Conservation (phyloP, 2,113 vertebrate species). For the Cynoglossus semilaevis region DNA sequence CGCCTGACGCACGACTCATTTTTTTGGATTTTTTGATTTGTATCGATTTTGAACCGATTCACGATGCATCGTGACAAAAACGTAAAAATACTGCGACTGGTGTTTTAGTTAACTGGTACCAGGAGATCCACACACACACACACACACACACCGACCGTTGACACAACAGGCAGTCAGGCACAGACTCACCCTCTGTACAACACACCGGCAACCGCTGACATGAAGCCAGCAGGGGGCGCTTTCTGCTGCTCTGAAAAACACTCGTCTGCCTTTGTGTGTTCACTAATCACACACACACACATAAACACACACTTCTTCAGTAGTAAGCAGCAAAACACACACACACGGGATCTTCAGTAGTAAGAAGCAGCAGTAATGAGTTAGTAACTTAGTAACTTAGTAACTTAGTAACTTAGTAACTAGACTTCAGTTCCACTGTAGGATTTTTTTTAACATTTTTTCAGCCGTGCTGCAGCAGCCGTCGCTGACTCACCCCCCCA, state of each 20-base stretch:
- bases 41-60: too few species aligned
- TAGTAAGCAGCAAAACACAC: too few species aligned
- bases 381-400: too few species aligned
- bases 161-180: constrained; percentile 26
- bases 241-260: constrained; percentile 42
- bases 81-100: too few species aligned
- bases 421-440: too few species aligned
- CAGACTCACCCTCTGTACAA: constrained; percentile 64
- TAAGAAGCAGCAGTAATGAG: too few species aligned
- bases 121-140: not conserved
- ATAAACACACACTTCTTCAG: constrained; percentile 9
- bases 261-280: constrained; percentile 33
- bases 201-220: constrained; percentile 53
- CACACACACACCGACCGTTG: not conserved
- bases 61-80: too few species aligned
- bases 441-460: too few species aligned
- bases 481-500: not conserved
- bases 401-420: too few species aligned
- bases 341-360: too few species aligned
- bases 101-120: not conserved
- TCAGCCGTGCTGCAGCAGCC: constrained; percentile 16
- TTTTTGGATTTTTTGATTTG: too few species aligned
- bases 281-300: constrained; percentile 30
- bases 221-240: constrained; percentile 47
- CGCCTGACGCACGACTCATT: too few species aligned